Conservation (phyloP, 1,140 invertebrate species). For the Pseudobourletiella spinata region DNA sequence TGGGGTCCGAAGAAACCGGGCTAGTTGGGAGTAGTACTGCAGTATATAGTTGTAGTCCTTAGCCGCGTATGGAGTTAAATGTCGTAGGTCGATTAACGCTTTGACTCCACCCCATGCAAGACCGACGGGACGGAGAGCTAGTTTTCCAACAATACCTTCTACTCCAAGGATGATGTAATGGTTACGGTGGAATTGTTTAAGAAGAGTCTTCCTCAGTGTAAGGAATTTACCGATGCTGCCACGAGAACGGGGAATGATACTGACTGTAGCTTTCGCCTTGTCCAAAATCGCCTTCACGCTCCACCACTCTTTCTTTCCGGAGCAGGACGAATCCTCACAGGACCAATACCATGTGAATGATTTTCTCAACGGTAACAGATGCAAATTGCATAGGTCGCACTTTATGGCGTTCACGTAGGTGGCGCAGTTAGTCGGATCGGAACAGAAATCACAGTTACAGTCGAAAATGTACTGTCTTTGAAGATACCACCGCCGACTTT, state of each 20-base stretch:
- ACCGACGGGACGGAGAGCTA: background rate
- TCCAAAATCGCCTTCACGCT: too few species aligned
- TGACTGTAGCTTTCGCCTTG: too few species aligned
- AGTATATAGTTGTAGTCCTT: background rate
- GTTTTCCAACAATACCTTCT: background rate
- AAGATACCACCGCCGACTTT: background rate
- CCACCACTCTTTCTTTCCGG: too few species aligned
- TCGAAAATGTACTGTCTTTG: background rate
- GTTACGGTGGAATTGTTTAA: background rate
- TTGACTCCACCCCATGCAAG: background rate
- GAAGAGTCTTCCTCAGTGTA: background rate
- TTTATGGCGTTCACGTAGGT: background rate
- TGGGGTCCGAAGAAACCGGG: background rate
- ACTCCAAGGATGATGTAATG: background rate
- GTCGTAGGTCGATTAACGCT: background rate
- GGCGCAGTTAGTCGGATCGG: background rate
- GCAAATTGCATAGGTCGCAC: background rate
- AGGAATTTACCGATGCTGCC: too few species aligned
- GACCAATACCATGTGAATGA: too few species aligned
- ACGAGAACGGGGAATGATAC: too few species aligned
- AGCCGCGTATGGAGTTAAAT: background rate
- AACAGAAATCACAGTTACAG: background rate
- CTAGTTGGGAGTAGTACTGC: background rate
- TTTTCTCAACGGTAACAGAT: too few species aligned
- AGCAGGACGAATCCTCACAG: too few species aligned